A percentile compares a stretch with the other conserved stretches of the same genome.
phyloP scores from a whole-genome alignment of 2,888 invertebrate species.

The Dolichopus griseipennis region DNA sequence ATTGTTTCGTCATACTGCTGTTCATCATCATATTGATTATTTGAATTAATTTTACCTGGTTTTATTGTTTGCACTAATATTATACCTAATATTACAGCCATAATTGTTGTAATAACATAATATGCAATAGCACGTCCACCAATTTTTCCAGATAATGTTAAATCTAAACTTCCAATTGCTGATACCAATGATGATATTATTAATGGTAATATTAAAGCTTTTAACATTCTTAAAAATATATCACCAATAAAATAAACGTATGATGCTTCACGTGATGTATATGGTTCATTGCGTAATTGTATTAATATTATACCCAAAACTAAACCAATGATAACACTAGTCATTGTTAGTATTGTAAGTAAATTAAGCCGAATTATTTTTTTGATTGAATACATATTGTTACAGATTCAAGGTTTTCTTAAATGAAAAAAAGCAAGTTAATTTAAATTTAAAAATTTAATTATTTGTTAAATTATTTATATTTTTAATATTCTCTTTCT shows the following conservation, averaged over 20 bases:
- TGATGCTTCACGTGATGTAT: slow-evolving; percentile 54
- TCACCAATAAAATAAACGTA: slow-evolving; percentile 63
- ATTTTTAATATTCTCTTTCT: too few species aligned
- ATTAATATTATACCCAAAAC: slow-evolving; percentile 46
- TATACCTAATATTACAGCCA: slow-evolving; percentile 63
- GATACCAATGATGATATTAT: slow-evolving; percentile 59
- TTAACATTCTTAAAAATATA: slow-evolving; percentile 63
- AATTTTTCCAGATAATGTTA: slow-evolving; percentile 56
- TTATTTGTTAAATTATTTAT: too few species aligned
- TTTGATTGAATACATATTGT: background rate
- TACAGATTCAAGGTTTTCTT: too few species aligned
- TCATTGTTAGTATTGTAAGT: slow-evolving; percentile 51
- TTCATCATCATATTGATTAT: slow-evolving; percentile 11
- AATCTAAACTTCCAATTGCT: slow-evolving; percentile 60
- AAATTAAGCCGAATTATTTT: slow-evolving; percentile 42
- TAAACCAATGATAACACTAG: slow-evolving; percentile 49
- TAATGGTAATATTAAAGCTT: slow-evolving; percentile 63
- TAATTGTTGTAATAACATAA: slow-evolving; percentile 59
- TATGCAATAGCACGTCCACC: slow-evolving; percentile 58
- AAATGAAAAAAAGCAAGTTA: too few species aligned
- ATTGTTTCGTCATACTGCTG: background rate
- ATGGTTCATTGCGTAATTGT: slow-evolving; percentile 29
- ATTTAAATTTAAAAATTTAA: too few species aligned
- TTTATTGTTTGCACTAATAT: slow-evolving; percentile 56
- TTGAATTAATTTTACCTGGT: slow-evolving; percentile 46